These are phyloP conservation scores for Pocillopora verrucosa DNA, from an alignment of 64 coral and sea anemone genomes.

Conservation along the genomic window DNA sequence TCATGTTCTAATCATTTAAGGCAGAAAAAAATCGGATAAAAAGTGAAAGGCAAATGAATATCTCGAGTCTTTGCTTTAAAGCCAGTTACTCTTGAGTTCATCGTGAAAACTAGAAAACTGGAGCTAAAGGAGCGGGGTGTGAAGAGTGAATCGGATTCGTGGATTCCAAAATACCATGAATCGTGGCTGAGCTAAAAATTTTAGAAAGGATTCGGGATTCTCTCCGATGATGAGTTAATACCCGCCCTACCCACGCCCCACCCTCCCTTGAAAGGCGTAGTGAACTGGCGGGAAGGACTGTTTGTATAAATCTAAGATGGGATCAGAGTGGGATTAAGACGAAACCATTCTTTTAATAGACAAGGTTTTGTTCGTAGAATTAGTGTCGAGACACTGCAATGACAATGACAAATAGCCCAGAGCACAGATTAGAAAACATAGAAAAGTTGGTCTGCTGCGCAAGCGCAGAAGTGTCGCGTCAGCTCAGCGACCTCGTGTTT, in stretches of 20 bases:
- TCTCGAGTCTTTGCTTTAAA: too few relatives aligned
- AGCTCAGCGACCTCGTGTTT: constrained; percentile 67
- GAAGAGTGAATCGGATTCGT: not conserved
- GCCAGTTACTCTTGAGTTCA: too few relatives aligned
- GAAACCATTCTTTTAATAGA: constrained; percentile 16
- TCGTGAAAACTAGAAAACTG: not conserved
- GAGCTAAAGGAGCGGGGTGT: not conserved
- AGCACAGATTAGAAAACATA: not conserved
- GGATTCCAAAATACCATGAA: not conserved
- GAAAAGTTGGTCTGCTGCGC: constrained; percentile 14
- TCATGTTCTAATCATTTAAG: too few relatives aligned
- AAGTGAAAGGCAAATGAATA: too few relatives aligned
- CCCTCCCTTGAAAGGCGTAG: not conserved
- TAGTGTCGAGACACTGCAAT: constrained; percentile 11
- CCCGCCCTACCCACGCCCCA: too few relatives aligned
- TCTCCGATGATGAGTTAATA: not conserved
- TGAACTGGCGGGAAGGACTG: constrained; percentile 18
- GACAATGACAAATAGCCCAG: constrained; percentile 2
- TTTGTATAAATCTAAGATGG: not conserved
- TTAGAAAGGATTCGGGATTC: not conserved
- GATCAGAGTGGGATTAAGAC: not conserved
- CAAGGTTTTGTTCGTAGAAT: not conserved
- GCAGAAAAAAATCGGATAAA: too few relatives aligned
- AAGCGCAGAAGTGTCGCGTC: constrained; percentile 18
- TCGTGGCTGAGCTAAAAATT: not conserved